phyloP scores from a whole-genome alignment of 2,113 vertebrate genomes.

The Girardinichthys multiradiatus region DNA sequence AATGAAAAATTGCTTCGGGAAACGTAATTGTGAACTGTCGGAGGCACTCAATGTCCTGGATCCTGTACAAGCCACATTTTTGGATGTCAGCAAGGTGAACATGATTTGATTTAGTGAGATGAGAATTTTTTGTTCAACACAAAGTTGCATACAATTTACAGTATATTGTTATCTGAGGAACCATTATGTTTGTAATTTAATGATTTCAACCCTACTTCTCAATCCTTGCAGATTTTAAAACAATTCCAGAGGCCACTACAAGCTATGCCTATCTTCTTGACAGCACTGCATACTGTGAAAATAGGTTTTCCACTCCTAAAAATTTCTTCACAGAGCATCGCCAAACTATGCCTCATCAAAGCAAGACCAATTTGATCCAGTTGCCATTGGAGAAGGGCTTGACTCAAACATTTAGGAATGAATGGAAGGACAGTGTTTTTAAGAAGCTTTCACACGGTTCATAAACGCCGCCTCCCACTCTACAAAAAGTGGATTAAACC shows the following conservation, averaged over 20 bases:
- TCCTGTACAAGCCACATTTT: background rate
- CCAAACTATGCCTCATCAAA: background rate
- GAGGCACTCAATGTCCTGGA: conserved; percentile 1
- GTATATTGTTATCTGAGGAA: background rate
- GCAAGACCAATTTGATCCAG: background rate
- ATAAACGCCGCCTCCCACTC: background rate
- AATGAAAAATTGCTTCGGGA: background rate
- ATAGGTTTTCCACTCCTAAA: background rate
- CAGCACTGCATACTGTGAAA: background rate
- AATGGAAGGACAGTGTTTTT: background rate
- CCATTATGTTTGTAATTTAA: background rate
- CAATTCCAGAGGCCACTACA: background rate
- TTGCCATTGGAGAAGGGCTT: background rate
- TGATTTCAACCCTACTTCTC: background rate
- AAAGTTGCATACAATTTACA: too few relatives aligned
- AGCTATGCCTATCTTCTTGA: background rate
- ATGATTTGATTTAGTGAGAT: too few relatives aligned
- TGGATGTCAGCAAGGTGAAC: background rate
- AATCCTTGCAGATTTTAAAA: background rate
- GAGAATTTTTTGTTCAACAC: too few relatives aligned
- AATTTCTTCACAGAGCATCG: too few relatives aligned
- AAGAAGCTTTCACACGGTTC: conserved; percentile 3
- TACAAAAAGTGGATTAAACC: too few relatives aligned
- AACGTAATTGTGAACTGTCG: conserved; percentile 7
- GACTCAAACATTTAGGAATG: background rate